Conservation (phyloP, 1,140 invertebrate species). For the Neuroterus valhalla region DNA sequence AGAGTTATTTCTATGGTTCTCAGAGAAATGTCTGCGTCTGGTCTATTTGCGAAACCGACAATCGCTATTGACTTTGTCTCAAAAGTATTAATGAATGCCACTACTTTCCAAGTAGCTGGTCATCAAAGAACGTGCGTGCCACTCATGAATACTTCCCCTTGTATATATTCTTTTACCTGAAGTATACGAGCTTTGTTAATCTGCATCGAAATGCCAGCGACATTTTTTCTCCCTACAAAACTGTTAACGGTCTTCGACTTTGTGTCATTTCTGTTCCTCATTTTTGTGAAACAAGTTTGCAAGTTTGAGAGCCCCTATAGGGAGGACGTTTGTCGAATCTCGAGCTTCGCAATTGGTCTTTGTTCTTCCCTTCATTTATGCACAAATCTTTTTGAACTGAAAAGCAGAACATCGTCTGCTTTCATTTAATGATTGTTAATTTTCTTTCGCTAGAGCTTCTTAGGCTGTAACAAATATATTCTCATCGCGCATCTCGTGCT, state of each 20-base stretch:
- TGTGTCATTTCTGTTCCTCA: conserved; percentile 64
- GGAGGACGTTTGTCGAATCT: too few relatives aligned
- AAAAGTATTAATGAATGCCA: conserved; percentile 20
- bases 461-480: too few relatives aligned
- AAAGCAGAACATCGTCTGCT: too few relatives aligned
- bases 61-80: conserved; percentile 15
- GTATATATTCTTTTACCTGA: conserved; percentile 43
- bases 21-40: background rate
- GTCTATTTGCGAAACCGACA: background rate
- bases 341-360: too few relatives aligned
- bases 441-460: too few relatives aligned
- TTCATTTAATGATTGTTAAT: too few relatives aligned
- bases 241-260: conserved; percentile 66
- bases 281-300: conserved; percentile 70
- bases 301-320: too few relatives aligned
- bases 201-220: conserved; percentile 67
- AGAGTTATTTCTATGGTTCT: background rate
- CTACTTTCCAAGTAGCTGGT: conserved; percentile 24
- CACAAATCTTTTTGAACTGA: too few relatives aligned
- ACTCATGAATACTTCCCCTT: conserved; percentile 46
- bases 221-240: conserved; percentile 54
- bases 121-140: conserved; percentile 44
- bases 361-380: too few relatives aligned
- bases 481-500: too few relatives aligned
- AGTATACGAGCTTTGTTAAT: conserved; percentile 59